Evolutionary conservation across 2,797 vertebrate genomes (phyloP).

Genomic region (Sebastes itinus): DNA sequence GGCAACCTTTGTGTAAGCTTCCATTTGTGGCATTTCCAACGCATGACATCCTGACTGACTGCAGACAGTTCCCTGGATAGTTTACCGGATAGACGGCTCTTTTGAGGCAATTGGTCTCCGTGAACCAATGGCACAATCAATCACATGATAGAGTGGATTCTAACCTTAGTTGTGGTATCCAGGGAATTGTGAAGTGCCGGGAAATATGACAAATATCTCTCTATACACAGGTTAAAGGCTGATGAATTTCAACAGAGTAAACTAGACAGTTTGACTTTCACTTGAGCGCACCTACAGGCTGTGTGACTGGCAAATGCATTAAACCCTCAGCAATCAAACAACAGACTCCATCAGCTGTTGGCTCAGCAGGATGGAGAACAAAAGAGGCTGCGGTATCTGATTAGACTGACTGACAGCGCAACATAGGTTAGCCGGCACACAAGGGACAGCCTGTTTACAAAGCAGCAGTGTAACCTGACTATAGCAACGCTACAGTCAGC

Average conservation of each 20-base stretch:
- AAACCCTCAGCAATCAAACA: slow-evolving; percentile 64
- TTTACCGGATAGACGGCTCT: slow-evolving; percentile 3
- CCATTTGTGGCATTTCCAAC: neutral
- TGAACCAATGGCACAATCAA: slow-evolving; percentile 6
- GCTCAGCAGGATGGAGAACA: slow-evolving; percentile 41
- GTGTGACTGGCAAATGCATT: slow-evolving; percentile 65
- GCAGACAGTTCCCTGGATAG: neutral
- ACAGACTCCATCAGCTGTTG: slow-evolving; percentile 47
- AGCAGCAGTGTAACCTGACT: slow-evolving; percentile 41
- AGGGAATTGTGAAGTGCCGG: neutral
- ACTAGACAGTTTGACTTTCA: slow-evolving; percentile 13
- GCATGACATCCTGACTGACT: slow-evolving; percentile 7
- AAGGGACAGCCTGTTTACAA: slow-evolving; percentile 55
- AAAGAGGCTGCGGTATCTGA: slow-evolving; percentile 54
- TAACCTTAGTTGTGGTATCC: neutral
- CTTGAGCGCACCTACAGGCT: slow-evolving; percentile 18
- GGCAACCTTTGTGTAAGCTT: neutral
- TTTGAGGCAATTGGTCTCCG: slow-evolving; percentile 1
- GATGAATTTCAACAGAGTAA: slow-evolving; percentile 9
- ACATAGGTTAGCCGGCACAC: slow-evolving; percentile 51
- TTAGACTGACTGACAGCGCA: slow-evolving; percentile 61
- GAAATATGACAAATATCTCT: slow-evolving; percentile 10
- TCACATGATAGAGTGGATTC: neutral
- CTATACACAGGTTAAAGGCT: slow-evolving; percentile 10
- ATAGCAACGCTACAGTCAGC: slow-evolving; percentile 36